Evolutionary conservation across 2,797 vertebrate genomes (phyloP), one percentile per base, ranked within the genome.

Genomic region (Eleutherodactylus coqui): DNA sequence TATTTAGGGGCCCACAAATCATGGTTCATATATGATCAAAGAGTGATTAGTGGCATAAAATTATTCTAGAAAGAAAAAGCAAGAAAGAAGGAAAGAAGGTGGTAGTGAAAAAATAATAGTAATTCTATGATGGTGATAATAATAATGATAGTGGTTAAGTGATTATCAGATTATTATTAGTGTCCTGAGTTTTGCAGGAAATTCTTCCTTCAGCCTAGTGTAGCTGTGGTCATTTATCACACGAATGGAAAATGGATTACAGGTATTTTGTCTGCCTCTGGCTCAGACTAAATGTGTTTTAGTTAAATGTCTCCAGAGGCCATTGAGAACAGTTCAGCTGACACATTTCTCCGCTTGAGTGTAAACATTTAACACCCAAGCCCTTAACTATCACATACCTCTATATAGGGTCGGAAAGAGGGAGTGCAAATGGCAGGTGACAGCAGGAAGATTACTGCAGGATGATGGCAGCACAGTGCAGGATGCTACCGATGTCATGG

Each of bases 301-400:
- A 84, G 86, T 87, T 87, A 87, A 76, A 84, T 87, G 86, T 87
- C 86, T 87, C 86, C 86, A 87, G 86, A 84, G 86, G 86, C 86
- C 82, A 87, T 87, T 87, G 86, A 87, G 86, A 87, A 80, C 86
- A 84, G 86, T 81, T 85, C 86, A 87, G 69, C 86, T 87, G 86
- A 84, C 86, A 87, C 86, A 87, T 87, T 84, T 87, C 86, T 87
- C 82, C 86, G 81, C 81, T 83, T 80, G 24, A 81, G 79, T 87
- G 69, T 87, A 87, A 87, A 87, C 86, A 87, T 81, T 85, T 75
- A 84, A 84, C 86, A 87, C 81, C 69, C 82, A 85, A 87, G 82
- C 60, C 77, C 82, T 87, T 80, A 51, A 84, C 82, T 45, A 84
- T 73, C 75, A 60, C 85, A 87, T 77, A 70, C 34, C 85, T 83